Evolutionary conservation across 2,797 vertebrate genomes (phyloP), one percentile per base, ranked within the genome.

Genomic region (Hippocampus kuda): DNA sequence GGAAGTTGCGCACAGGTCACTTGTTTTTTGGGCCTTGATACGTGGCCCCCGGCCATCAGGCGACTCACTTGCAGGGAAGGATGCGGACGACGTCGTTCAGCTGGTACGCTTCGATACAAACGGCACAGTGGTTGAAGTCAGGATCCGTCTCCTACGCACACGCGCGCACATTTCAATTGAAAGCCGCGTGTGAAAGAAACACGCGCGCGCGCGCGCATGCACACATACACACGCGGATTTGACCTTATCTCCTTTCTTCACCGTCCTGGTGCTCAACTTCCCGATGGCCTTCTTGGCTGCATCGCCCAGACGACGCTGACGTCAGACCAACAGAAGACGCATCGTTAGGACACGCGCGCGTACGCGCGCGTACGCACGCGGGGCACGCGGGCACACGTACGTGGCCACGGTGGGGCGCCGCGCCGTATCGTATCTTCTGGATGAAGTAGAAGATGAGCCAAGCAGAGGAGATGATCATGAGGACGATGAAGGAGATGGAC

Each of bases 361-460:
- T 8, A 24, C 16, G 2, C 27, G n/a, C n/a, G n/a, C n/a, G n/a
- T n/a, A 11, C 34, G 18, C 16, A 0, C 4, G 30, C 30, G 30
- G 34, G 1, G 20, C 51, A 10, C 2, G 34, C 34, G 34, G 34
- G 34, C 34, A 3, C 7, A n/a, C 20, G 51, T 48, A 48, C 46
- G 46, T 48, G 46, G 15, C 46, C 46, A 10, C 95, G 93, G 85
- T 96, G 94, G 1, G 94, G 92, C 68, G 94, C 91, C 41, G 91
- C 95, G 77, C 93, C 94, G 85, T 95, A 93, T 81, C 95, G 94
- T 80, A 99, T 95, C 91, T 97, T 97, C 90, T 99, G 97, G 76
- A 98, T 96, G 90, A 97, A 99, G 91, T 98, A 98, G 90, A 99
- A 98, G 88, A 99, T 93, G 80, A 99, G 93, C 97, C 97, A 99